Conservation (phyloP, 2,888 invertebrate genomes). For the Callyntrura guangdongensis region DNA sequence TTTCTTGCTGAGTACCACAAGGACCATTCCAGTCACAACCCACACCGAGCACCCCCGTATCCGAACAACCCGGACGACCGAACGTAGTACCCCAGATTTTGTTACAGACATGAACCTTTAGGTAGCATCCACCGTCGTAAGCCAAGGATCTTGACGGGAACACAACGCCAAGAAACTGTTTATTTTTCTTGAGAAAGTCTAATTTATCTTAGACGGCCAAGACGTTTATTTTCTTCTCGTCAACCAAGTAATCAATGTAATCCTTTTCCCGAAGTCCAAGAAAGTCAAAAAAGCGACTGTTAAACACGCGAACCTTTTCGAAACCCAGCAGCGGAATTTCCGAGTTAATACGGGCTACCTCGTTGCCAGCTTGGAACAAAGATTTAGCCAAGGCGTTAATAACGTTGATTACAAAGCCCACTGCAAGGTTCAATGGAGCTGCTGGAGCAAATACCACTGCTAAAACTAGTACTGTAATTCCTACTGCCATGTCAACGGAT, state of each 20-base stretch:
- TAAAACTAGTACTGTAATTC: conserved; percentile 7
- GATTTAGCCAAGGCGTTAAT: neutral
- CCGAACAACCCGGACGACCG: neutral
- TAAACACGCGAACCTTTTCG: conserved; percentile 52
- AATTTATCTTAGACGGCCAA: conserved; percentile 42
- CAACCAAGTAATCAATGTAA: conserved; percentile 64
- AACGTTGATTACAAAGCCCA: conserved; percentile 57
- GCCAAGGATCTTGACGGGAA: conserved; percentile 62
- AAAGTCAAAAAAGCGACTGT: conserved; percentile 10
- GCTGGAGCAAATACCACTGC: conserved; percentile 68
- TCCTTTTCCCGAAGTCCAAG: conserved; percentile 45
- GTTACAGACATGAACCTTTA: conserved; percentile 3
- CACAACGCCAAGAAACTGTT: conserved; percentile 36
- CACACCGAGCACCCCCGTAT: conserved; percentile 14
- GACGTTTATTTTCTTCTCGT: conserved; percentile 61
- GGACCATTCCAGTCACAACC: conserved; percentile 42
- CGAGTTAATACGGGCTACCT: conserved; percentile 60
- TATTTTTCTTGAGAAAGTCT: conserved; percentile 63
- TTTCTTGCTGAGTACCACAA: neutral
- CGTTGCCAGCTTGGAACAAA: conserved; percentile 63
- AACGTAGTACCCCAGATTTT: no score
- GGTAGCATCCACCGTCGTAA: conserved; percentile 33
- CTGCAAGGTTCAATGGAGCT: conserved; percentile 55
- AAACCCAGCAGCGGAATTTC: conserved; percentile 58
- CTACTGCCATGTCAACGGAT: conserved; percentile 70